A percentile compares a stretch with the other conserved stretches of the same genome.
phyloP scores from a whole-genome alignment of 2,888 invertebrate species.

The Philaethria dido region DNA sequence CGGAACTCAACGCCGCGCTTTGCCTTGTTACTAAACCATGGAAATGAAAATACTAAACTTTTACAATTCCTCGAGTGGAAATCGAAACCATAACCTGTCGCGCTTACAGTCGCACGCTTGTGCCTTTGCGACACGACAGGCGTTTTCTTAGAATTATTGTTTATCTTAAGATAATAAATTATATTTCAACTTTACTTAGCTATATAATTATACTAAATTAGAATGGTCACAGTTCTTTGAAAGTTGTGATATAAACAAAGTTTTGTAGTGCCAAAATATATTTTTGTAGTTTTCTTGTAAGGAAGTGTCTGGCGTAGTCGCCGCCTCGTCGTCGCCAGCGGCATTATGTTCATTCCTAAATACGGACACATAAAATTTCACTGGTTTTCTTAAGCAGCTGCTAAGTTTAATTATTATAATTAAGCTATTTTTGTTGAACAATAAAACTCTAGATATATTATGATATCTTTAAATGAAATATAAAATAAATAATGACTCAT shows the following conservation, averaged over 20 bases:
- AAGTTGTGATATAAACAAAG: conserved; percentile 40
- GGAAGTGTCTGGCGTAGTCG: conserved; percentile 62
- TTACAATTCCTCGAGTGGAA: too few species aligned
- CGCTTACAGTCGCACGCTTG: too few species aligned
- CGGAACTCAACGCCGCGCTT: too few species aligned
- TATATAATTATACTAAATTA: conserved; percentile 8
- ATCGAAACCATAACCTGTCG: too few species aligned
- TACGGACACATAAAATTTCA: conserved; percentile 52
- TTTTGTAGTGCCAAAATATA: conserved; percentile 66
- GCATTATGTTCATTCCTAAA: conserved; percentile 54
- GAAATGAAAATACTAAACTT: too few species aligned
- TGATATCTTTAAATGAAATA: too few species aligned
- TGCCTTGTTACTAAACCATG: too few species aligned
- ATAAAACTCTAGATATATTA: too few species aligned
- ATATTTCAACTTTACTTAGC: neutral
- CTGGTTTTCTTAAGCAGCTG: conserved; percentile 33
- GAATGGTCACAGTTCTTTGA: conserved; percentile 17
- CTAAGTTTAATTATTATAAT: neutral
- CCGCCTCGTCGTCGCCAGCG: conserved; percentile 65
- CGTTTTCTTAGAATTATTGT: too few species aligned
- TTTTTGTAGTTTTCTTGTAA: conserved; percentile 67
- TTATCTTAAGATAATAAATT: neutral
- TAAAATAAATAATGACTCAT: too few species aligned
- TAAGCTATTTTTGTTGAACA: neutral
- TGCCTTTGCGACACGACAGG: too few species aligned